Conservation (phyloP, 2,113 vertebrate species). For the Beaufortia kweichowensis region DNA sequence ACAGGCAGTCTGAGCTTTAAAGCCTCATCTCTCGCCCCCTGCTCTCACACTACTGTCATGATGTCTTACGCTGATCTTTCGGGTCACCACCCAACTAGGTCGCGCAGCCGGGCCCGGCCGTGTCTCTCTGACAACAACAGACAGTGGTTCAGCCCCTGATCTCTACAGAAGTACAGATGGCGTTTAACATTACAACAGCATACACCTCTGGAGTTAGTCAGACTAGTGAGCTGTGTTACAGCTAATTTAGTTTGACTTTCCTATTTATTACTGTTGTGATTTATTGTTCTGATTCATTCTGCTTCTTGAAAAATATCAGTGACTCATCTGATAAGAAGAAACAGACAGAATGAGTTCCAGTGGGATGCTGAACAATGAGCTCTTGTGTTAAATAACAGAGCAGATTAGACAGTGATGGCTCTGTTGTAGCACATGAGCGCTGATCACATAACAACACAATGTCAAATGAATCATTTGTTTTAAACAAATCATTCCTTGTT, state of each 20-base stretch:
- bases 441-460: slow-evolving; percentile 35
- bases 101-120: slow-evolving; percentile 44
- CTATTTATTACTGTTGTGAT: not conserved
- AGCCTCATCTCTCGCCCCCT: slow-evolving; percentile 49
- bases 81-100: slow-evolving; percentile 64
- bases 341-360: not conserved
- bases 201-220: not conserved
- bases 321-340: not conserved
- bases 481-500: slow-evolving; percentile 50
- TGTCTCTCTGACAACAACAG: slow-evolving; percentile 45
- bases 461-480: slow-evolving; percentile 53
- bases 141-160: slow-evolving; percentile 9
- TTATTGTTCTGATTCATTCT: not conserved
- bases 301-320: not conserved
- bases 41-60: slow-evolving; percentile 48
- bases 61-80: slow-evolving; percentile 62
- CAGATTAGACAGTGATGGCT: slow-evolving; percentile 48
- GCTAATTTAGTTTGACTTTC: slow-evolving; percentile 7
- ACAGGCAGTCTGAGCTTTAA: slow-evolving; percentile 32
- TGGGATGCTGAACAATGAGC: slow-evolving; percentile 31
- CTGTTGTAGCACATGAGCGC: slow-evolving; percentile 32
- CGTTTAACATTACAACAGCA: not conserved
- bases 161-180: not conserved
- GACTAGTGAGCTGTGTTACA: not conserved
- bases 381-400: slow-evolving; percentile 30